These are phyloP conservation scores for Valencia hispanica DNA, from an alignment of 2,797 vertebrate species.

Conservation along the genomic window DNA sequence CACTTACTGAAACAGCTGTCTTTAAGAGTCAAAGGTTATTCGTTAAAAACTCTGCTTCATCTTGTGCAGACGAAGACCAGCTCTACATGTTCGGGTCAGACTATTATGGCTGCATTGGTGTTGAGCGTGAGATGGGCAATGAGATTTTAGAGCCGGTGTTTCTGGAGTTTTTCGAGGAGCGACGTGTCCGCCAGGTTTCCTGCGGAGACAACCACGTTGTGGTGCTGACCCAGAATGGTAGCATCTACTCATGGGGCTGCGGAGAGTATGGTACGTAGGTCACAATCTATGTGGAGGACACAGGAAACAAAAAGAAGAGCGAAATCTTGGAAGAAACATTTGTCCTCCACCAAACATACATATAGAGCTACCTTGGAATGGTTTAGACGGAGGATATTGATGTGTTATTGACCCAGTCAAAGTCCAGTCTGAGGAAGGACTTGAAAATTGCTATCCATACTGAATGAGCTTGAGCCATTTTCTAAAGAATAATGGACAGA, in stretches of 20 bases:
- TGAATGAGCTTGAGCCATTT: neutral
- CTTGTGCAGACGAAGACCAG: conserved; percentile 91
- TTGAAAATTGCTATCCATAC: neutral
- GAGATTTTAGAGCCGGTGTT: conserved; percentile 92
- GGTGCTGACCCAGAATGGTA: conserved; percentile 88
- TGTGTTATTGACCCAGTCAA: neutral
- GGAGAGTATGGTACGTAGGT: conserved; percentile 79
- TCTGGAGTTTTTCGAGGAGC: conserved; percentile 90
- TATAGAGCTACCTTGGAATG: neutral
- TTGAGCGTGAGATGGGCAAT: conserved; percentile 84
- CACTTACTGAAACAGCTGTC: neutral
- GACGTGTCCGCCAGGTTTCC: conserved; percentile 92
- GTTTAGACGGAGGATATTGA: neutral
- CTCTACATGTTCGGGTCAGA: conserved; percentile 97
- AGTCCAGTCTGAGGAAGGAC: neutral
- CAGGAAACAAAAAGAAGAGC: neutral
- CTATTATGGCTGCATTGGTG: conserved; percentile 96
- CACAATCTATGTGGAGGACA: neutral
- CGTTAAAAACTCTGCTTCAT: neutral
- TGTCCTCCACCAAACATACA: neutral
- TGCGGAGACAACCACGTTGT: conserved; percentile 98
- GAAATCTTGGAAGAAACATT: neutral
- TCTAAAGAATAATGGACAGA: neutral
- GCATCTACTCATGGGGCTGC: conserved; percentile 96
- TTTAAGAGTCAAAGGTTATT: neutral